A percentile compares a stretch with the other conserved stretches of the same genome.
Evolutionary conservation across 2,797 vertebrate species (phyloP).

Genomic region (Arrhamphus sclerolepis): DNA sequence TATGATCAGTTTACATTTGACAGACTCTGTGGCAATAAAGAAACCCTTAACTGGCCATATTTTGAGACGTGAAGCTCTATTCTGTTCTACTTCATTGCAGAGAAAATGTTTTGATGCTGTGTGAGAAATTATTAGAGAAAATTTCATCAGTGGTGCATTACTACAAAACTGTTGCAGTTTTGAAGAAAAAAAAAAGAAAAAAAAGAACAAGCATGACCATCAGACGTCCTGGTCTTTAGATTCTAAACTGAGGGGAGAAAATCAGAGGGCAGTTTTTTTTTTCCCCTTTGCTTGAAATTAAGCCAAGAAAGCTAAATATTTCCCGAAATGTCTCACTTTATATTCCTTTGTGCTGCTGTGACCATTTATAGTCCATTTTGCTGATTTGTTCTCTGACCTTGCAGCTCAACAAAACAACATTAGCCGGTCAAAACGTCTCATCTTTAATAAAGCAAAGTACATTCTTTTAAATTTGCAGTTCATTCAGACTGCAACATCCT

Average conservation of each 20-base stretch:
- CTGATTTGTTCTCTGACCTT: constrained; percentile 24
- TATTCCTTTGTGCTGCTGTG: background rate
- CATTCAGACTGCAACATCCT: constrained; percentile 14
- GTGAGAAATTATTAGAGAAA: too few species aligned
- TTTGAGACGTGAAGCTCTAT: too few species aligned
- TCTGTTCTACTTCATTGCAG: too few species aligned
- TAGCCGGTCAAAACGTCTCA: constrained; percentile 25
- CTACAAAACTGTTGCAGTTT: too few species aligned
- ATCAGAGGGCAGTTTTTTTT: background rate
- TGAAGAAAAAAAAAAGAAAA: too few species aligned
- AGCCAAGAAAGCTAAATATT: background rate
- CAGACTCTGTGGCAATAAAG: too few species aligned
- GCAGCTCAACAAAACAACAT: constrained; percentile 16
- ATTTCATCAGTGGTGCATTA: too few species aligned
- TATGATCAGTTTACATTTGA: too few species aligned
- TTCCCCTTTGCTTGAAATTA: background rate
- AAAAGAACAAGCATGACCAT: too few species aligned
- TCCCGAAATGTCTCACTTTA: constrained; percentile 8
- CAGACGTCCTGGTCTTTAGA: background rate
- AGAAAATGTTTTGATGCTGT: too few species aligned
- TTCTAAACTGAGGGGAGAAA: background rate
- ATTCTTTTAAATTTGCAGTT: constrained; percentile 4
- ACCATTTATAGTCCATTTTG: constrained; percentile 17
- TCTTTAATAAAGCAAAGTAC: constrained; percentile 9
- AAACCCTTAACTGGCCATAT: too few species aligned